Conservation (phyloP, 2,797 vertebrate species). For the Clarias fuscus region DNA sequence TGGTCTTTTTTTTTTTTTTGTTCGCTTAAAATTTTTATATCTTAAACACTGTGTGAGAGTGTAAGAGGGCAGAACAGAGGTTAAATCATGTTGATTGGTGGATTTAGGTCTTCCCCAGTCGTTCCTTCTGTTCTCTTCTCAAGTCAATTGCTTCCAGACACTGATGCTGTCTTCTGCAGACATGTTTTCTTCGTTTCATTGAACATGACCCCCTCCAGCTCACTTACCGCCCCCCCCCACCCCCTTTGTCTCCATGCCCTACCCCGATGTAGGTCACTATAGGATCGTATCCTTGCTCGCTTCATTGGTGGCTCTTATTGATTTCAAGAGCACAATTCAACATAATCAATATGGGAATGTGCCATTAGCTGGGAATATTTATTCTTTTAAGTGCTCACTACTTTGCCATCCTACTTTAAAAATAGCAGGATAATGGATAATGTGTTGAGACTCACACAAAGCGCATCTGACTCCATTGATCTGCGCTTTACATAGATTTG, state of each 20-base stretch:
- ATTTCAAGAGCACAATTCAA: conserved; percentile 41
- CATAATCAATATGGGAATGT: conserved; percentile 52
- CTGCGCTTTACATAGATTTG: conserved; percentile 39
- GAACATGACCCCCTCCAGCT: conserved; percentile 40
- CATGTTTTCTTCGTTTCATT: conserved; percentile 18
- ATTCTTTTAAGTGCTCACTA: conserved; percentile 40
- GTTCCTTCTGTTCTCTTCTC: conserved; percentile 33
- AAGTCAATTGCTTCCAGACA: conserved; percentile 68
- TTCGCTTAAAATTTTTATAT: background rate
- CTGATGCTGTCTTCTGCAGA: conserved; percentile 47
- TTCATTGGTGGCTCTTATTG: conserved; percentile 42
- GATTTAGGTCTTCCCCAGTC: conserved; percentile 29
- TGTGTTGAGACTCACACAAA: conserved; percentile 22
- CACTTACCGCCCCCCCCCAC: background rate
- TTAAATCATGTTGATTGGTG: conserved; percentile 12
- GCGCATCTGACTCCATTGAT: conserved; percentile 45
- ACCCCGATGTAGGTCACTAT: conserved; percentile 10
- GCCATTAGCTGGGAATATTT: conserved; percentile 46
- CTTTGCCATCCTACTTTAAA: conserved; percentile 27
- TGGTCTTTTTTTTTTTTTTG: background rate
- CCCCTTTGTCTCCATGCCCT: background rate
- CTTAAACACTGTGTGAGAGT: background rate
- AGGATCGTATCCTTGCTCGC: conserved; percentile 15
- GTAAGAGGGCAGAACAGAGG: conserved; percentile 3
- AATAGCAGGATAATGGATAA: conserved; percentile 41